Base-by-base conservation (phyloP, 2,888 invertebrate genomes). In the Microdon myrmicae region DNA sequence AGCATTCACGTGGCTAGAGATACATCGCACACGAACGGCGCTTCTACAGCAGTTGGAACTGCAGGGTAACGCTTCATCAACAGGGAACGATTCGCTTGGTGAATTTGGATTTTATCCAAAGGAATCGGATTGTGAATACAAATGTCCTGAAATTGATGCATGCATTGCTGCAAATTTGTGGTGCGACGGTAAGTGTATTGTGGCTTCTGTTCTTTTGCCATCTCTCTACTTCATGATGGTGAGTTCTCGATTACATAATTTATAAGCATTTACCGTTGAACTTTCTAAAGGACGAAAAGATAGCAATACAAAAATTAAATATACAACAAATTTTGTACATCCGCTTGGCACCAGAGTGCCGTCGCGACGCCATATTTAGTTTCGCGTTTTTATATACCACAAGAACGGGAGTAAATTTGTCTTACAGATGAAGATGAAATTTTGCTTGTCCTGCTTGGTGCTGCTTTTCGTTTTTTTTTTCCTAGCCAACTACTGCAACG, bases 1-100 rank as follows among this genome's bases (percentile, higher is more conserved):
- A 37, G 86, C 86, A n/a, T 86, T 90, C 71, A 86, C 88, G 53
- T 92, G 91, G 91, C 82, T 91, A 74, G 88, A 89, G 74, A 87
- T 88, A 67, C 86, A 81, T 51, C 83, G 87, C 68, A 85, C 86
- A 35, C 82, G 85, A 67, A 84, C 85, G 22, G 84, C 86, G 13
- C 78, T 86, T 19, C 80, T 85, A 69, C 85, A 85, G 74, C 86
- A 85, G 77, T 81, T 82, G 70, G 82, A 83, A 72, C 73, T 77
- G 60, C 77, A 76, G 69, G 76, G 73, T 49, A 79, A 77, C 68
- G 68, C 72, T 54, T 77, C 73, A 67, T 69, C 64, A 44, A 71
- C 69, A 56, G 69, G 69, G 55, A 80, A 78, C 71, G 80, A 79
- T 54, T 79, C 80, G 48, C 73, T 78, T 45, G 77, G 73, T 64